Evolutionary conservation across 2,113 vertebrate genomes (phyloP).

Genomic region (Mastomys coucha): DNA sequence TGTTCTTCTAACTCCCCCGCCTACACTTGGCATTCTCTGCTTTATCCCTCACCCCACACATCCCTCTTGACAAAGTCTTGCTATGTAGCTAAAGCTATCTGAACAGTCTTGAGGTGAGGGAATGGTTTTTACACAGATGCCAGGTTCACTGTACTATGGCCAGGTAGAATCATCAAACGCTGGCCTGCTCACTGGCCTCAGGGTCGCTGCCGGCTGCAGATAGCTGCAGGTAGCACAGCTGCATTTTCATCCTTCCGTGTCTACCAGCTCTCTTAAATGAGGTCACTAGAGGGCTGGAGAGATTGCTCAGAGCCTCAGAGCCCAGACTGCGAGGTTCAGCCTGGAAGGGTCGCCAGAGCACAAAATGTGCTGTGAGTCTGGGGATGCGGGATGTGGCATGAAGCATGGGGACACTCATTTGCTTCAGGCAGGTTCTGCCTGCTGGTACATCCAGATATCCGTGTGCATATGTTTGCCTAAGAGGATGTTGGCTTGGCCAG

Average conservation of each 20-base stretch:
- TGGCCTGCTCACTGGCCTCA: fast-evolving
- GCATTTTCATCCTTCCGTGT: not conserved
- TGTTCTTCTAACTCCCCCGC: not conserved
- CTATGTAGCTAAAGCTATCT: too few species aligned
- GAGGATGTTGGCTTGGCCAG: not conserved
- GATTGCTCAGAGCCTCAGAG: not conserved
- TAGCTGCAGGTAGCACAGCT: fast-evolving
- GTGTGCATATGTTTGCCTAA: not conserved
- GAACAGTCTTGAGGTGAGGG: not conserved
- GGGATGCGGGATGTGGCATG: fast-evolving
- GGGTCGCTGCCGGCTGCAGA: too few species aligned
- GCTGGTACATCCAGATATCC: not conserved
- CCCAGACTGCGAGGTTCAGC: not conserved
- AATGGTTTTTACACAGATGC: fast-evolving
- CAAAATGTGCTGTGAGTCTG: not conserved
- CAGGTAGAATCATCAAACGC: fast-evolving
- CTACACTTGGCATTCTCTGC: not conserved
- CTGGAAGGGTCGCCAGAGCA: too few species aligned
- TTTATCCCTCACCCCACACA: not conserved
- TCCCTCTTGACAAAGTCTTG: not conserved
- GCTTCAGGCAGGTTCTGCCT: not conserved
- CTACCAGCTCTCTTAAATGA: not conserved
- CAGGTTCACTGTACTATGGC: fast-evolving
- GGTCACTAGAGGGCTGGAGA: not conserved
- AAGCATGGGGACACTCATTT: not conserved